phyloP scores from a whole-genome alignment of 2,113 vertebrate genomes.

The Rousettus leschenaultii region DNA sequence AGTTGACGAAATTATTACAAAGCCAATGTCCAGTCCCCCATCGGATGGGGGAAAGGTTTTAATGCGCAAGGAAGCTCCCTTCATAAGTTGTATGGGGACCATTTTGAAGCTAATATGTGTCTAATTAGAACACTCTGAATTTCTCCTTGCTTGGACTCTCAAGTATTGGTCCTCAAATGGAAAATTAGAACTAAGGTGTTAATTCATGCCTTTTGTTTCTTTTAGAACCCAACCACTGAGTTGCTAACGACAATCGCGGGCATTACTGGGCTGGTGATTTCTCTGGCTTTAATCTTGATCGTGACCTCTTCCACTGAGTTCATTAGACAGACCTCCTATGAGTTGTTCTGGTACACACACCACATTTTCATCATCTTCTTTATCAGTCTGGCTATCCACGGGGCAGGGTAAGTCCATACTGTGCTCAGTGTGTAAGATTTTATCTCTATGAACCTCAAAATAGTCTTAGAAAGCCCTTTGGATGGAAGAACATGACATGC shows the following conservation, averaged over 20 bases:
- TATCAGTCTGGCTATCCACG: slow-evolving; percentile 82
- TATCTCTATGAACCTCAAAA: neutral
- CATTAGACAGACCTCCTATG: slow-evolving; percentile 83
- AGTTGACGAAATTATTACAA: neutral
- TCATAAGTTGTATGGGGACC: neutral
- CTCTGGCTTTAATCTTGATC: slow-evolving; percentile 83
- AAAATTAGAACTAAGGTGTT: neutral
- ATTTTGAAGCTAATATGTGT: neutral
- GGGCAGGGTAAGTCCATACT: slow-evolving; percentile 82
- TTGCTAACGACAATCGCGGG: slow-evolving; percentile 81
- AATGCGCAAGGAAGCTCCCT: neutral
- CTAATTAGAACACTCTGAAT: neutral
- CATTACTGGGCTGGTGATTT: slow-evolving; percentile 83
- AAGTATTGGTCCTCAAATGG: neutral
- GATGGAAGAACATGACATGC: neutral
- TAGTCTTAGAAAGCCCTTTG: neutral
- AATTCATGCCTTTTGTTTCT: neutral
- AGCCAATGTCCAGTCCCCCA: neutral
- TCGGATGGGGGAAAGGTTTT: neutral
- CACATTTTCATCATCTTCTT: slow-evolving; percentile 85
- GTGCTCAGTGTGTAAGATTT: neutral
- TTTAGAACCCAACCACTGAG: slow-evolving; percentile 78
- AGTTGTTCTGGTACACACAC: slow-evolving; percentile 88
- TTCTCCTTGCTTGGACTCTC: neutral
- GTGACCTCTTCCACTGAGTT: slow-evolving; percentile 84